Conservation (phyloP, 1,140 invertebrate species). For the Cydia pomonella region DNA sequence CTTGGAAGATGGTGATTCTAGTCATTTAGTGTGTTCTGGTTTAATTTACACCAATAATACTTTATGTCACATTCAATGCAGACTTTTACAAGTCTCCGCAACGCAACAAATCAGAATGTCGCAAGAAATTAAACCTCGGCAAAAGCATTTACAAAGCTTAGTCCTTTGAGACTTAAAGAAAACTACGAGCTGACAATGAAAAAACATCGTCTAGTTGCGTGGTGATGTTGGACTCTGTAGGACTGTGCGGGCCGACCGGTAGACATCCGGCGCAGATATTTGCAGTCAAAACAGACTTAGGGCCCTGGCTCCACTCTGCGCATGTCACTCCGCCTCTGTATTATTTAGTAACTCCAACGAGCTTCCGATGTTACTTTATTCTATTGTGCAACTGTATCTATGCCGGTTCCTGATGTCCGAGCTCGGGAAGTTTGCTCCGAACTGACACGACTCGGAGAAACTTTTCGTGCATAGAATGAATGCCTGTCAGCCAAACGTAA, state of each 20-base stretch:
- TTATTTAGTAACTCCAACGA: conserved; percentile 80
- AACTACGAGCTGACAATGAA: conserved; percentile 25
- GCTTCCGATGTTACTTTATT: conserved; percentile 79
- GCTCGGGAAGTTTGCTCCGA: conserved; percentile 58
- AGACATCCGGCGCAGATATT: conserved; percentile 73
- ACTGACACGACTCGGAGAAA: conserved; percentile 69
- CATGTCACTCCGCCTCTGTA: conserved; percentile 74
- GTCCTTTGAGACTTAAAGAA: conserved; percentile 25
- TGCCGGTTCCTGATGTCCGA: conserved; percentile 71
- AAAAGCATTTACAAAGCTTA: conserved; percentile 22
- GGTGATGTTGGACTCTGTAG: conserved; percentile 47
- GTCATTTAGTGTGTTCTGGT: background rate
- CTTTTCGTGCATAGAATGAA: conserved; percentile 77
- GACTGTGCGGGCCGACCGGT: conserved; percentile 47
- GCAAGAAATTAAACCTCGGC: conserved; percentile 3
- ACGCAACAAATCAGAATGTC: conserved; percentile 1
- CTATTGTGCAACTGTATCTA: conserved; percentile 74
- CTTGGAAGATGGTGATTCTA: too few relatives aligned
- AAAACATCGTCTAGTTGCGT: conserved; percentile 21
- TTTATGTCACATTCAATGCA: background rate
- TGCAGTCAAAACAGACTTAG: conserved; percentile 79
- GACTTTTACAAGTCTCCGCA: background rate
- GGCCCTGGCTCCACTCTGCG: conserved; percentile 68
- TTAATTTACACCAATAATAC: background rate
- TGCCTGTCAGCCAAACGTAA: conserved; percentile 69